Conservation (phyloP, 2,888 invertebrate species). For the Drosophila testacea region DNA sequence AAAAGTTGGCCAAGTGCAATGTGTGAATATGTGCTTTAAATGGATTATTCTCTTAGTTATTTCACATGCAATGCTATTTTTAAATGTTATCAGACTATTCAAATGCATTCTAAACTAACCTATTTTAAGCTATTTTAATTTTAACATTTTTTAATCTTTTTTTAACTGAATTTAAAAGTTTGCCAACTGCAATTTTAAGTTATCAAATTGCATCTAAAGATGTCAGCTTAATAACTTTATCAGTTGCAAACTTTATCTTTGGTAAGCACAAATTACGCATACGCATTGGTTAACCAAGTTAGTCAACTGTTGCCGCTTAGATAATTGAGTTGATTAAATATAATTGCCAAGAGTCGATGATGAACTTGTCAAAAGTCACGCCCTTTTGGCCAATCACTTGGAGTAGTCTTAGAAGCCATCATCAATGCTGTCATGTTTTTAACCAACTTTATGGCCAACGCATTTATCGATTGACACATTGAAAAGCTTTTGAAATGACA, state of each 20-base stretch:
- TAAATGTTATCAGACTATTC: neutral
- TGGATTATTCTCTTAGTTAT: neutral
- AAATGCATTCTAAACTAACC: neutral
- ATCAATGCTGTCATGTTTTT: constrained; percentile 11
- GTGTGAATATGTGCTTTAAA: constrained; percentile 2
- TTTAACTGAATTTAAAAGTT: too few species aligned
- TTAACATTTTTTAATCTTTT: too few species aligned
- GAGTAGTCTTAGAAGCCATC: neutral
- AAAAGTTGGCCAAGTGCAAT: constrained; percentile 18
- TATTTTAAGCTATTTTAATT: too few species aligned
- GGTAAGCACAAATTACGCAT: constrained; percentile 24
- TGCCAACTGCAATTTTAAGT: too few species aligned
- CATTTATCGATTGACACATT: constrained; percentile 12
- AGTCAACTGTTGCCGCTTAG: neutral
- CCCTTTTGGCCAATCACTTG: constrained; percentile 2
- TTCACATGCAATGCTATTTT: neutral
- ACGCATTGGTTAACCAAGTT: neutral
- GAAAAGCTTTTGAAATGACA: constrained; percentile 1
- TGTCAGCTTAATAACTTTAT: neutral
- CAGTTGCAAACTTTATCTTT: constrained; percentile 2
- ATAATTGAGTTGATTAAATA: constrained; percentile 23
- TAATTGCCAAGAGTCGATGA: constrained; percentile 8
- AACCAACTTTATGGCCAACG: constrained; percentile 3
- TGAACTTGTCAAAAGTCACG: constrained; percentile 2
- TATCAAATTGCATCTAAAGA: neutral